Evolutionary conservation across 2,797 vertebrate genomes (phyloP).

Genomic region (Alectoris magna): DNA sequence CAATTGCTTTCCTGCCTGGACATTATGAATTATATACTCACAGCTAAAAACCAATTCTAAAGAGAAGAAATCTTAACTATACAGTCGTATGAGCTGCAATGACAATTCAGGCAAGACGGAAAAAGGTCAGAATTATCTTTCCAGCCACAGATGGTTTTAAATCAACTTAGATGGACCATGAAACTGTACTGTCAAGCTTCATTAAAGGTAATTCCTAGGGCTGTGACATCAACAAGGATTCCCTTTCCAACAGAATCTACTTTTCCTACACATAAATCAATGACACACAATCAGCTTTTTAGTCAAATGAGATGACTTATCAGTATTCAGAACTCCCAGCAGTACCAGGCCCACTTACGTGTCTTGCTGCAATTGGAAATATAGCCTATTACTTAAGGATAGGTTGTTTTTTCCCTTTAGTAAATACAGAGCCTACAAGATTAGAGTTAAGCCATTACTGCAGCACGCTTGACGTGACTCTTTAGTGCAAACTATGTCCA

Average conservation of each 20-base stretch:
- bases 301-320: not conserved
- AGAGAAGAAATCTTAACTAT: not conserved
- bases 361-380: not conserved
- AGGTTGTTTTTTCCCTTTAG: accelerated
- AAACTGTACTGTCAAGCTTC: not conserved
- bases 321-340: not conserved
- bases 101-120: not conserved
- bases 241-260: not conserved
- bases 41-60: not conserved
- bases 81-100: accelerated
- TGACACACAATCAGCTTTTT: not conserved
- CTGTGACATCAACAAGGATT: not conserved
- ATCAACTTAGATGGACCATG: not conserved
- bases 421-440: not conserved
- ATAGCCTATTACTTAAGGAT: not conserved
- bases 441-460: not conserved
- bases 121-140: not conserved
- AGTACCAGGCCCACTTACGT: not conserved
- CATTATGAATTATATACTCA: not conserved
- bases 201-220: not conserved
- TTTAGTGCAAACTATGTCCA: not conserved
- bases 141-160: not conserved
- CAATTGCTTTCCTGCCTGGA: not conserved
- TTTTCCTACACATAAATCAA: not conserved
- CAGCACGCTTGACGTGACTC: not conserved